phyloP scores from a whole-genome alignment of 2,113 vertebrate genomes.

The Tragulus kanchil region DNA sequence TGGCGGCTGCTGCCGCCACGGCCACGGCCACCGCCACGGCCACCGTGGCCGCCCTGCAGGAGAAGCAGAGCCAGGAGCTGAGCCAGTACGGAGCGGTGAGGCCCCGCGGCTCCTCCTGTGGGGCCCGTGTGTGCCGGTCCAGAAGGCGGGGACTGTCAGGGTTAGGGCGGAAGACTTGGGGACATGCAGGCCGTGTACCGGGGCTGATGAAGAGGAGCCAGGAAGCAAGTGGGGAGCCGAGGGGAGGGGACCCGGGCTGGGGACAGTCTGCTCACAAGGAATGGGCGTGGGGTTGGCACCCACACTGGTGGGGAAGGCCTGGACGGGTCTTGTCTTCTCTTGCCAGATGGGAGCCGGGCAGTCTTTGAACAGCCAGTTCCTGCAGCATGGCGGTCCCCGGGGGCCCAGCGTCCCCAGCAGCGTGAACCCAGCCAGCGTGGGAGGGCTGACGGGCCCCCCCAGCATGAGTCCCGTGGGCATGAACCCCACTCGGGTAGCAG shows the following conservation, averaged over 20 bases:
- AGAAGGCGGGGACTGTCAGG: neutral
- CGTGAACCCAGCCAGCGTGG: constrained; percentile 85
- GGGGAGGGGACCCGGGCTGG: neutral
- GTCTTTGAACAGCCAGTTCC: constrained; percentile 94
- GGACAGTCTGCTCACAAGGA: neutral
- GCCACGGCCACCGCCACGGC: constrained; percentile 97
- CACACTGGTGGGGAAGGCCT: no score
- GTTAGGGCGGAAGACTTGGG: neutral
- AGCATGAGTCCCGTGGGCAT: constrained; percentile 90
- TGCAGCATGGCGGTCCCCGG: constrained; percentile 92
- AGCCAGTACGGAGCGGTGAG: constrained; percentile 94
- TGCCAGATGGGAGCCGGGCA: constrained; percentile 93
- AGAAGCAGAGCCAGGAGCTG: constrained; percentile 98
- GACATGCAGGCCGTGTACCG: accelerated
- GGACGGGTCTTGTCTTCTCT: neutral
- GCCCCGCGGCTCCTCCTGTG: neutral
- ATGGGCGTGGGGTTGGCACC: neutral
- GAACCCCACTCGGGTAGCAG: constrained; percentile 88
- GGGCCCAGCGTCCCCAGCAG: constrained; percentile 86
- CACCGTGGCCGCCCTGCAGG: constrained; percentile 96
- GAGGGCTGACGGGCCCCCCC: constrained; percentile 84
- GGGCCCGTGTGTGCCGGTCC: neutral
- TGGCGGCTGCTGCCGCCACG: constrained; percentile 95
- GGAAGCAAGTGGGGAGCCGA: neutral
- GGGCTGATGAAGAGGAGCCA: neutral